Percentiles rank a stretch among this genome's conserved stretches.
These are phyloP conservation scores for Eriocheir sinensis DNA, from an alignment of 1,140 invertebrate species.

Conservation along the genomic window DNA sequence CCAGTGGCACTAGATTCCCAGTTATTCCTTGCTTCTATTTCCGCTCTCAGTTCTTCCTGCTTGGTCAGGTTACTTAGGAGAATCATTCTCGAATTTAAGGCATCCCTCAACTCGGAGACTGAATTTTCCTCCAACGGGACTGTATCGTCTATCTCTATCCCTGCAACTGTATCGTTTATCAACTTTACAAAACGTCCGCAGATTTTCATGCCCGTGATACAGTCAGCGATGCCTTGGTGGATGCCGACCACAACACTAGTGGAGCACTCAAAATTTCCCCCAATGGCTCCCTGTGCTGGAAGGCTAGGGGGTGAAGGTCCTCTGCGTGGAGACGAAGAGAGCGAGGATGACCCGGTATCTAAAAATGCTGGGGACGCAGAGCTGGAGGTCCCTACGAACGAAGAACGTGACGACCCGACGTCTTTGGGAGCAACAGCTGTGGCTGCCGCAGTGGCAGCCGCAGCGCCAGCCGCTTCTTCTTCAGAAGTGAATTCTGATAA, in stretches of 20 bases:
- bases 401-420: not conserved
- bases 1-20: not conserved
- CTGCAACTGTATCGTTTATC: not conserved
- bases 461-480: not conserved
- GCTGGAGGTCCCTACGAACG: not conserved
- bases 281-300: not conserved
- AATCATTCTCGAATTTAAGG: not conserved
- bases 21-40: not conserved
- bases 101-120: not conserved
- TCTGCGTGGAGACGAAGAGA: not conserved
- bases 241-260: not conserved
- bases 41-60: not conserved
- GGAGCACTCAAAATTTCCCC: not conserved
- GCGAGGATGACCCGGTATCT: not conserved
- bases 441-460: not conserved
- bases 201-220: slow-evolving; percentile 28
- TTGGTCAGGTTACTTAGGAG: not conserved
- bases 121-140: not conserved
- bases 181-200: not conserved
- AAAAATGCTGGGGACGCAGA: not conserved
- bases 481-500: not conserved
- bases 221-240: slow-evolving; percentile 33
- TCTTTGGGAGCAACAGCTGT: not conserved
- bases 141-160: not conserved
- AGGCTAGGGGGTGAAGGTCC: not conserved